Base-by-base conservation (phyloP, 2,113 vertebrate genomes). In the Rhagologus leucostigma region DNA sequence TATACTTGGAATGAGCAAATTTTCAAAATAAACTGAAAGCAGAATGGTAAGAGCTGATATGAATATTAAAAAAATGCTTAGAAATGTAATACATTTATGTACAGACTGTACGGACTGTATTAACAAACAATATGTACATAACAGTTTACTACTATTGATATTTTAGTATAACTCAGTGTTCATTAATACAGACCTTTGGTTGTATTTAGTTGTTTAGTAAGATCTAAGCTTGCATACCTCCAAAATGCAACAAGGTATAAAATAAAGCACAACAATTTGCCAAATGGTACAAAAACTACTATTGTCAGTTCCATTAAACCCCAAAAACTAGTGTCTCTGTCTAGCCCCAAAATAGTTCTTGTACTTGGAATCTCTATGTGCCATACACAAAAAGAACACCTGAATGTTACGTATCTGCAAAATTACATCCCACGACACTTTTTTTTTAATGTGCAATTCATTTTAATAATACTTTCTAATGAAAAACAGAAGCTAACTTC, bases 41-140 rank as follows among this genome's bases (percentile, higher is more conserved):
- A 95, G 95, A 98, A 98, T 94, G 89, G 52, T 94, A 96, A 92
- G 96, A 97, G 95, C 91, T 84, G 95, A 94, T 97, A 97, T 91
- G 96, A 94, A 95, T 96, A 97, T 98, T 98, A 97, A 98, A 98
- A 86, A 98, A 98, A 98, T 93, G 97, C 96, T 95, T 98, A 98
- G 97, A 98, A 99, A 98, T 97, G 97, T 94, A 97, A 96, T 93
- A 93, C 82, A 94, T 92, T 91, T 98, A 97, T 98, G 96, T 98
- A 97, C 98, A 98, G 94, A 95, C 95, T 91, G 87, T 87, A 46
- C 1, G 94, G 96, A 93, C 95, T 95, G 91, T 97, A 97, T 97
- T 97, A 98, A 98, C 96, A 98, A 98, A 97, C 81, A 81, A 90
- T 98, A 98, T 98, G 89, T 98, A 98, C 98, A 98, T 67, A 65